phyloP scores from a whole-genome alignment of 2,888 invertebrate species.

The Cantharis rufa region DNA sequence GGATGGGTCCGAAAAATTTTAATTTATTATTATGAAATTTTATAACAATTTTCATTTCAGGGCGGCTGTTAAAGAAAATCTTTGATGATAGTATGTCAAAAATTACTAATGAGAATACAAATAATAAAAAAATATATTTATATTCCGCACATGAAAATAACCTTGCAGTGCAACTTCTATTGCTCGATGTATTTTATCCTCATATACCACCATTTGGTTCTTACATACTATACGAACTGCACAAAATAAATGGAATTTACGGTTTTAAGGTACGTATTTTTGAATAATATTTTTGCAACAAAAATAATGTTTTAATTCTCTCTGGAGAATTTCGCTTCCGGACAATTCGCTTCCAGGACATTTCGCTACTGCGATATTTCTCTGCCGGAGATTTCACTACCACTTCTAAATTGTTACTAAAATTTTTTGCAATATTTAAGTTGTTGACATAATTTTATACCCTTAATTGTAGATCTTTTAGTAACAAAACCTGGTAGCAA shows the following conservation, averaged over 20 bases:
- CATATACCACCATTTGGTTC: conserved; percentile 45
- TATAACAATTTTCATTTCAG: not conserved
- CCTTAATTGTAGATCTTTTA: no score
- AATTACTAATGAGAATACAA: conserved; percentile 50
- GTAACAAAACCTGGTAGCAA: no score
- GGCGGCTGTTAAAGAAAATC: conserved; percentile 59
- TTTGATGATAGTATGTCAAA: conserved; percentile 60
- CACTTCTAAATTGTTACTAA: no score
- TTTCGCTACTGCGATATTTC: no score
- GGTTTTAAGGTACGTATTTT: conserved; percentile 25
- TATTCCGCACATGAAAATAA: conserved; percentile 72
- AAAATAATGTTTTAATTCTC: not conserved
- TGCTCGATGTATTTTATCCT: conserved; percentile 63
- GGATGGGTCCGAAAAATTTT: no score
- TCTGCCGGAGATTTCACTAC: no score
- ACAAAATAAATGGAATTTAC: conserved; percentile 48
- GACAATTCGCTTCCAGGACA: no score
- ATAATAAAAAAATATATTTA: conserved; percentile 61
- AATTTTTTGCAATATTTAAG: no score
- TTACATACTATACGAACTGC: conserved; percentile 27
- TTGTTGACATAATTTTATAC: no score
- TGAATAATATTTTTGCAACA: no score
- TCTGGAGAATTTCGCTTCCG: no score
- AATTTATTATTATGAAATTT: no score
- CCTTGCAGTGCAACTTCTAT: conserved; percentile 62